Conservation (phyloP, 2,113 vertebrate species). For the Lophius piscatorius region DNA sequence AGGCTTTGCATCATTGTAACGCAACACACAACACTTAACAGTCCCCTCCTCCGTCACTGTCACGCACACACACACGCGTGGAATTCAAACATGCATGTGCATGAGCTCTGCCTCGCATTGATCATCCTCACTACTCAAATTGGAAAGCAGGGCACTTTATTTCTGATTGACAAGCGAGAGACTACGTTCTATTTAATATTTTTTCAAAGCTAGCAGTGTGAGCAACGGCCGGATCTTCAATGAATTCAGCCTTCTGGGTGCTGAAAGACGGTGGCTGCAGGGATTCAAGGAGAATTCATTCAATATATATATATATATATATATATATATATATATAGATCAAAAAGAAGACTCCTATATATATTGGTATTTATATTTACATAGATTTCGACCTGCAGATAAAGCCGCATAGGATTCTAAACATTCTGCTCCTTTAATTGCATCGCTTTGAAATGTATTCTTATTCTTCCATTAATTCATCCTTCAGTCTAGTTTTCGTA, state of each 20-base stretch:
- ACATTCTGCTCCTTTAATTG: no score
- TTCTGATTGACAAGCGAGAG: slow-evolving; percentile 33
- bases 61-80: background rate
- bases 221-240: slow-evolving; percentile 27
- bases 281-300: no score
- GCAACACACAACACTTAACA: slow-evolving; percentile 11
- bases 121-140: slow-evolving; percentile 30
- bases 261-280: slow-evolving; percentile 6
- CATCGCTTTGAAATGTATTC: background rate
- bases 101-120: no score
- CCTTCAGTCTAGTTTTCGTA: background rate
- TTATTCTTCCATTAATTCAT: background rate
- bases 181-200: slow-evolving; percentile 3
- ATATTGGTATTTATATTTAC: no score
- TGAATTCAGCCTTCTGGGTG: slow-evolving; percentile 15
- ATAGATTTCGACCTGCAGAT: no score
- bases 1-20: slow-evolving; percentile 51
- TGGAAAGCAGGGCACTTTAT: slow-evolving; percentile 41
- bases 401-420: no score
- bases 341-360: no score
- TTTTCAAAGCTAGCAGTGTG: slow-evolving; percentile 27
- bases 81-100: no score
- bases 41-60: background rate
- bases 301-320: no score
- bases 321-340: no score